Evolutionary conservation across 2,888 invertebrate species (phyloP), one percentile per base, ranked within the genome.

Genomic region (Deladenus siricidicola): DNA sequence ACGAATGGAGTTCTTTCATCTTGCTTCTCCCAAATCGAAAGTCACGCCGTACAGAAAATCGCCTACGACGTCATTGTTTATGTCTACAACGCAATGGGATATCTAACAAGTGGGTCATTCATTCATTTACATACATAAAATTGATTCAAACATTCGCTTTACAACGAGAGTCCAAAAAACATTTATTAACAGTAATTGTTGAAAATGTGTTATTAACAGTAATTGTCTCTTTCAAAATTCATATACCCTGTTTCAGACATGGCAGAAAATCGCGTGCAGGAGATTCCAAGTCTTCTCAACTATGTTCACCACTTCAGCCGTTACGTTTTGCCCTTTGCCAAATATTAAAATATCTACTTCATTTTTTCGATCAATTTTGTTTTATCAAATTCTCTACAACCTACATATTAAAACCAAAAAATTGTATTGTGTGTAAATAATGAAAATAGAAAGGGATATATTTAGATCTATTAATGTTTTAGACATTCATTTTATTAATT

Each of bases 11-110:
- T 77, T 2, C 69, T 77, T 24, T 62, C 75, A 8, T 76, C 75
- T 2, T 77, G 77, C 59, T 77, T 77, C 70, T 73, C 75, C 3
- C 77, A 77, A 60, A 60, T 77, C 23, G 76, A 78, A 58, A 69
- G 70, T 14, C 76, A 76, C 53, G 65, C 71, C 6, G 65, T 72
- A 23, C 76, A 76, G 54, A 76, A 77, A 67, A 62, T 76, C 19
- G 68, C 74, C 4, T 76, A 71, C 60, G 76, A 76, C 58, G 62
- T 73, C 49, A 50, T 76, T 21, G 66, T 71, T 51, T 62, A 61
- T 8, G 51, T 73, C 47, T 74, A 76, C 56, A 48, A 72, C 50
- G 53, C 67, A 24, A 71, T 75, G 57, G 73, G 72, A 48, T 67
- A 70, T 45, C 48, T 69, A 42, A 54, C 60, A 19, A 60, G 67